Percentiles rank a stretch among this genome's conserved stretches.
Conservation (phyloP, 2,888 invertebrate genomes). For the Ectemnius continuus region DNA sequence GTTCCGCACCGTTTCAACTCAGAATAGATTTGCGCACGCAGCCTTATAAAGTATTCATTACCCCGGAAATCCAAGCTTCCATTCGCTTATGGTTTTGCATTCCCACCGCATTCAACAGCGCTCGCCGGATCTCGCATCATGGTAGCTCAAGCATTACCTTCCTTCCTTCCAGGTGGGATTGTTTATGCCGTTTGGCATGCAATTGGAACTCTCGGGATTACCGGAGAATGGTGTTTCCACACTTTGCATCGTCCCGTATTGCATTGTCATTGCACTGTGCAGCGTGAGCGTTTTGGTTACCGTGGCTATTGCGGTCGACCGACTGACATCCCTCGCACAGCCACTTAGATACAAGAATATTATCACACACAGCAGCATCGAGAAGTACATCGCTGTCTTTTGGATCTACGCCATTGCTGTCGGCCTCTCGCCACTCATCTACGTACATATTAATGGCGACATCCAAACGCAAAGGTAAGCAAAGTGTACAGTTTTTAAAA, state of each 20-base stretch:
- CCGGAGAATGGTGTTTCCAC: slow-evolving; percentile 76
- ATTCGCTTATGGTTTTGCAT: slow-evolving; percentile 1
- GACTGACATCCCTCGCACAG: slow-evolving; percentile 82
- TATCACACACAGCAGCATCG: slow-evolving; percentile 82
- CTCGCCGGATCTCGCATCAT: no score
- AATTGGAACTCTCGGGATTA: slow-evolving; percentile 80
- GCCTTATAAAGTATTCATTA: slow-evolving; percentile 16
- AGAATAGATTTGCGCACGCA: neutral
- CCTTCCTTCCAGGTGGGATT: slow-evolving; percentile 76
- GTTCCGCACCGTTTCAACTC: no score
- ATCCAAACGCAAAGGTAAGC: slow-evolving; percentile 67
- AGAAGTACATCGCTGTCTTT: slow-evolving; percentile 80
- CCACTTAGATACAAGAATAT: slow-evolving; percentile 83
- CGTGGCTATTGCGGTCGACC: slow-evolving; percentile 82
- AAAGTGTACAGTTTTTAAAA: neutral
- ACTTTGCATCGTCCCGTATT: slow-evolving; percentile 81
- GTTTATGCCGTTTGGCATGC: slow-evolving; percentile 82
- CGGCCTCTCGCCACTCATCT: slow-evolving; percentile 80
- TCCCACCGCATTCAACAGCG: neutral
- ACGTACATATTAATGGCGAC: slow-evolving; percentile 75
- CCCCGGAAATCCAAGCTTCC: slow-evolving; percentile 3
- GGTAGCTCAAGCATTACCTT: neutral
- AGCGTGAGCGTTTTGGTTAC: slow-evolving; percentile 82
- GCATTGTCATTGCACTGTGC: slow-evolving; percentile 81
- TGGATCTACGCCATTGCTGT: slow-evolving; percentile 82